These are phyloP conservation scores for Micromys minutus DNA, from an alignment of 2,113 vertebrate genomes.

Conservation along the genomic window DNA sequence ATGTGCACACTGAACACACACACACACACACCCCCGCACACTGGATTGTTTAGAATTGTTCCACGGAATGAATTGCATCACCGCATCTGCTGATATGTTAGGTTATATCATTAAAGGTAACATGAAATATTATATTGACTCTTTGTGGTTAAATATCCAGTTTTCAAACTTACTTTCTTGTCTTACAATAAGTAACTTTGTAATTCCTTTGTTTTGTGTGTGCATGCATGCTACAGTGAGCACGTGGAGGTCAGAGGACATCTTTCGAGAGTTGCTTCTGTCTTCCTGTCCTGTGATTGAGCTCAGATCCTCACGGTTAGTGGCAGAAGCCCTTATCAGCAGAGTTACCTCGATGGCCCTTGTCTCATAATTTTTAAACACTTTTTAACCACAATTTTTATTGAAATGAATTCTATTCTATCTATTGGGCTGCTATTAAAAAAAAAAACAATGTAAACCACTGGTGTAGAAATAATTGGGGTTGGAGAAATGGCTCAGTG, in stretches of 20 bases:
- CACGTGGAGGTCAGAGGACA: not conserved
- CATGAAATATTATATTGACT: not conserved
- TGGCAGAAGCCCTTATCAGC: too few relatives aligned
- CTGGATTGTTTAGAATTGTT: not conserved
- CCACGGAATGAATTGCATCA: not conserved
- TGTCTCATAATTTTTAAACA: not conserved
- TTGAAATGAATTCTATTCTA: not conserved
- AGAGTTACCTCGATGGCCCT: not conserved
- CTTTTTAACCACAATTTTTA: not conserved
- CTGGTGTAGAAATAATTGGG: not conserved
- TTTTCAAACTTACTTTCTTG: not conserved
- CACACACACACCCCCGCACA: not conserved
- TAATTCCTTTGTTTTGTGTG: not conserved
- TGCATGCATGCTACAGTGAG: accelerated
- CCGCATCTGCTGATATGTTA: not conserved
- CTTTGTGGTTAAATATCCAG: not conserved
- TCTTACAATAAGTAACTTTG: not conserved
- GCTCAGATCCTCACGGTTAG: not conserved
- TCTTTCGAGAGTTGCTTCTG: not conserved
- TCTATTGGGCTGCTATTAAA: not conserved
- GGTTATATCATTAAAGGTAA: not conserved
- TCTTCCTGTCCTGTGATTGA: not conserved
- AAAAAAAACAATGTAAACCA: not conserved
- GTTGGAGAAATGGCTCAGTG: too few relatives aligned
- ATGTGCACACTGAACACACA: not conserved